Evolutionary conservation across 2,113 vertebrate genomes (phyloP), one percentile per base, ranked within the genome.

Genomic region (Sigmodon hispidus): DNA sequence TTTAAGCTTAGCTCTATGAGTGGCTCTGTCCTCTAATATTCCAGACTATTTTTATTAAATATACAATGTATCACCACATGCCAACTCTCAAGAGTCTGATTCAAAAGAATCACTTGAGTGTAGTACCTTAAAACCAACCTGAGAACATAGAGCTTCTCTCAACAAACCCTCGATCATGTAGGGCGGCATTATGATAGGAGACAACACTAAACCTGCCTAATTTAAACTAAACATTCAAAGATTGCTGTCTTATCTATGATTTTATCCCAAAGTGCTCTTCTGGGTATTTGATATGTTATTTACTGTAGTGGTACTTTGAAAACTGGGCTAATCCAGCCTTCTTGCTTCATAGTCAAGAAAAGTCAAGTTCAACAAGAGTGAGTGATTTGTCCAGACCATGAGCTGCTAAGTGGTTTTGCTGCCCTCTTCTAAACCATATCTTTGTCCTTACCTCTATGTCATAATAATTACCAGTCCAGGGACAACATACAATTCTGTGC

Each of bases 161-260:
- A 81, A 43, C 13, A 36, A 79, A 43, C 4, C 43, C 34, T 70
- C 40, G 36, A 52, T 19, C 31, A 45, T 29, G n/a, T n/a, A 59
- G 29, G 34, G 22, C 55, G 45, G 5, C 26, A 55, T 79, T 52
- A n/a, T 52, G 61, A 70, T 6, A 72, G 5, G 3, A 83, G n/a
- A 89, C 26, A 29, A 59, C 21, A 12, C 17, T 61, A 92, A 93
- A 72, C 55, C 40, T 77, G 24, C 59, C 55, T 80, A 6, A 67
- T 76, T 76, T 83, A 67, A 91, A 93, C 59, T 72, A 83, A 83
- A n/a, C 40, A 55, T 92, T 85, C 91, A 45, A 3, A 96, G 43
- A 63, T 9, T 48, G 10, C 26, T 65, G 29, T 43, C 75, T 91
- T 87, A 13, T 34, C 63, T 87, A 36, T 65, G 67, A 70, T 77